Conservation (phyloP, 2,113 vertebrate species). For the Porphyrio hochstetteri region DNA sequence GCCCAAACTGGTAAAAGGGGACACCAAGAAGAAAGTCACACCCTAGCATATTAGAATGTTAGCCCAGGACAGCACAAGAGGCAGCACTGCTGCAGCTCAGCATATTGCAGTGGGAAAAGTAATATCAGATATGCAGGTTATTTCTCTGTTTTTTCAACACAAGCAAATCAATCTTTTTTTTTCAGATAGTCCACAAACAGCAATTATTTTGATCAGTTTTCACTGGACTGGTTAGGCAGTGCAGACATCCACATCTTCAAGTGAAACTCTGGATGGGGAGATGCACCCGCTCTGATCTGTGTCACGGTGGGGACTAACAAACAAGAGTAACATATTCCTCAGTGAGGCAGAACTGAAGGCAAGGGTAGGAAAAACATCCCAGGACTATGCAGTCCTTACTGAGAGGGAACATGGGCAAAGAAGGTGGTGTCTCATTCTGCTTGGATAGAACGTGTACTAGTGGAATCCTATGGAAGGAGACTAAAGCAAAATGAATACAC, state of each 20-base stretch:
- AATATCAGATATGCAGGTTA: not conserved
- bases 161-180: not conserved
- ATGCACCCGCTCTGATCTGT: not conserved
- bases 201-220: not conserved
- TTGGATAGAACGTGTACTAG: not conserved
- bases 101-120: not conserved
- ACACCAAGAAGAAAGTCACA: not conserved
- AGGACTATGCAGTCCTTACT: not conserved
- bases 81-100: not conserved
- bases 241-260: not conserved
- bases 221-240: not conserved
- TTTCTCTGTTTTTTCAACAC: not conserved
- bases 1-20: not conserved
- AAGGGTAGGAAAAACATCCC: not conserved
- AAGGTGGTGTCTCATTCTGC: not conserved
- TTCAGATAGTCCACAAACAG: not conserved
- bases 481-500: not conserved
- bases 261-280: accelerated
- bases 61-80: not conserved
- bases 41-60: not conserved
- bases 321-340: not conserved
- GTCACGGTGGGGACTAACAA: not conserved
- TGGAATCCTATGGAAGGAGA: not conserved
- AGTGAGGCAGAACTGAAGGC: not conserved
- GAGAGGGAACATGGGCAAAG: not conserved